These are phyloP conservation scores for Stenodema calcarata DNA, from an alignment of 2,888 invertebrate genomes.

Conservation along the genomic window DNA sequence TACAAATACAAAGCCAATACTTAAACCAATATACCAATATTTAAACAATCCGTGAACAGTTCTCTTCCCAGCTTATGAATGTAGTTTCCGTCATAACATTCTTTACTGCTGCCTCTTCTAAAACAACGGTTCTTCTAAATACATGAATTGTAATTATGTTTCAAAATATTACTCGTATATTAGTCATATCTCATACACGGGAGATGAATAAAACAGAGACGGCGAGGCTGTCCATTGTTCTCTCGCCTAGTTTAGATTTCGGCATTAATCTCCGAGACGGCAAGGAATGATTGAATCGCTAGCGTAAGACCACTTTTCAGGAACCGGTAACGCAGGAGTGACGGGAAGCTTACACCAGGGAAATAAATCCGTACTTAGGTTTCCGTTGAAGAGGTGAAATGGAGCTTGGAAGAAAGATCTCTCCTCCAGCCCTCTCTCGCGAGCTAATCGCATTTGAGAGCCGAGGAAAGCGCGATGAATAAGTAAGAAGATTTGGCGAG, in stretches of 20 bases:
- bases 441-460: not conserved
- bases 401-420: not conserved
- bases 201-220: not conserved
- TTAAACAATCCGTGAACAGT: too few relatives aligned
- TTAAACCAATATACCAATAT: too few relatives aligned
- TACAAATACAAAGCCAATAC: too few relatives aligned
- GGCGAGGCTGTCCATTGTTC: not conserved
- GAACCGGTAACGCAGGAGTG: not conserved
- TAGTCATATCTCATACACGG: not conserved
- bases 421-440: not conserved
- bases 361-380: slow-evolving; percentile 2
- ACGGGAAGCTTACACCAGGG: not conserved
- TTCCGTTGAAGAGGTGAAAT: not conserved
- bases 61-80: not conserved
- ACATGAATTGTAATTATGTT: not conserved
- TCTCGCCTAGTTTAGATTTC: not conserved
- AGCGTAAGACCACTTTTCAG: not conserved
- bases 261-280: not conserved
- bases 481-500: not conserved
- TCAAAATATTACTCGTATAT: not conserved
- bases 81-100: too few relatives aligned
- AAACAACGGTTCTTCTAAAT: not conserved
- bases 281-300: not conserved
- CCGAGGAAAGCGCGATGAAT: not conserved
- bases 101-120: not conserved